These are phyloP conservation scores for Actinia equina DNA, from an alignment of 64 coral and sea anemone species.

Conservation along the genomic window DNA sequence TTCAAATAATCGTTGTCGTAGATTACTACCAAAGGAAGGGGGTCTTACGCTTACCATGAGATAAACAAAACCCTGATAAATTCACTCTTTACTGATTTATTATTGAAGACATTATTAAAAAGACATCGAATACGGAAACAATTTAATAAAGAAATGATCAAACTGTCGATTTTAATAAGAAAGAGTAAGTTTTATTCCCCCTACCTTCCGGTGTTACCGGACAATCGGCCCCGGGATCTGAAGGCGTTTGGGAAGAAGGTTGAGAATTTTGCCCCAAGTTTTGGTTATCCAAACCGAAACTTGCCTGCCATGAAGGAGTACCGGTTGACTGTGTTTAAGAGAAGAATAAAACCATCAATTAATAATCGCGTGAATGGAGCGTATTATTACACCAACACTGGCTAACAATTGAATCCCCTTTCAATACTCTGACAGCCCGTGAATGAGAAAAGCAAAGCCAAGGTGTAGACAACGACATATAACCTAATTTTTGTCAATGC, in stretches of 20 bases:
- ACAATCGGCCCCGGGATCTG: conserved; percentile 75
- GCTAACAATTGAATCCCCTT: conserved; percentile 66
- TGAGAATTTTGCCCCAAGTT: conserved; percentile 79
- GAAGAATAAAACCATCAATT: conserved; percentile 46
- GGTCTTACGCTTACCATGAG: conserved; percentile 86
- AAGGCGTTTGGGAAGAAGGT: conserved; percentile 76
- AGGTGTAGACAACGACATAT: conserved; percentile 71
- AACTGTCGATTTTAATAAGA: conserved; percentile 98
- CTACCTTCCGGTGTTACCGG: conserved; percentile 96
- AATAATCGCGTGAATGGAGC: conserved; percentile 69
- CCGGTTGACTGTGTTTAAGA: conserved; percentile 43
- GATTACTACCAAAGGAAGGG: conserved; percentile 74
- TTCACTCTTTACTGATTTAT: conserved; percentile 89
- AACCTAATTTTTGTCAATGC: conserved; percentile 69
- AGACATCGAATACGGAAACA: conserved; percentile 99
- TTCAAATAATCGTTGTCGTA: conserved; percentile 91
- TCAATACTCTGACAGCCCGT: conserved; percentile 66
- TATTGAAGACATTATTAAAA: conserved; percentile 99
- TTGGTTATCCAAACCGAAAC: conserved; percentile 59
- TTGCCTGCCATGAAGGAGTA: conserved; percentile 76
- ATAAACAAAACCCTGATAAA: conserved; percentile 89
- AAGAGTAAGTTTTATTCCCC: conserved; percentile 41
- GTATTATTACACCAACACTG: conserved; percentile 44
- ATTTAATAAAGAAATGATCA: conserved; percentile 99
- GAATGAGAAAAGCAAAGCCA: conserved; percentile 88